These are phyloP conservation scores for Daboia siamensis DNA, from an alignment of 2,113 vertebrate species.

Conservation along the genomic window DNA sequence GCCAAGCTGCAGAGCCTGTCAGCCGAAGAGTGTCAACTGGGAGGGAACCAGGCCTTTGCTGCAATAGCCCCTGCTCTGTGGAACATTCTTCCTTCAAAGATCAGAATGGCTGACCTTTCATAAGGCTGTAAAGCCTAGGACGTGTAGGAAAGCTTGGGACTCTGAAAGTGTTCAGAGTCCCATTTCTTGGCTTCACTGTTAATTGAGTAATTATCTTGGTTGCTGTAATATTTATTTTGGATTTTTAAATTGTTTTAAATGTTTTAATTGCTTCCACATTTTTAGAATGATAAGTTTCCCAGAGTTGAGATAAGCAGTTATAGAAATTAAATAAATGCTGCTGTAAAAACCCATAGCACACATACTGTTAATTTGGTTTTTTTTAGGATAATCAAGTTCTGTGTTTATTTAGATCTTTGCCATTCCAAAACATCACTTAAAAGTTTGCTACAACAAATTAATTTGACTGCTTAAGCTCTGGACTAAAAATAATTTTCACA, in stretches of 20 bases:
- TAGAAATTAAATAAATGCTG: neutral
- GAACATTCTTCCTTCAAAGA: neutral
- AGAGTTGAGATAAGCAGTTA: neutral
- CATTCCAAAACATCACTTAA: conserved; percentile 33
- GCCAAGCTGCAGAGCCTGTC: no score
- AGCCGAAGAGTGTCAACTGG: no score
- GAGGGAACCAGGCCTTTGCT: no score
- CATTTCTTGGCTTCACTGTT: neutral
- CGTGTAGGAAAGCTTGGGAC: neutral
- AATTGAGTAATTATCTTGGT: neutral
- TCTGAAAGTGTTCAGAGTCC: neutral
- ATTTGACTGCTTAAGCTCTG: conserved; percentile 4
- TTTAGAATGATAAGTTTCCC: neutral
- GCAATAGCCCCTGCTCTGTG: neutral
- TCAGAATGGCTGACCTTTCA: neutral
- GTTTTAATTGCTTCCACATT: neutral
- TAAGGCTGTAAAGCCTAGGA: neutral
- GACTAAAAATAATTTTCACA: neutral
- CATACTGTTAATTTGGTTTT: neutral
- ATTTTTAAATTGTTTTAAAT: neutral
- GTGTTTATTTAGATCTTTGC: conserved; percentile 20
- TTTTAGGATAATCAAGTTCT: conserved; percentile 17
- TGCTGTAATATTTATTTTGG: neutral
- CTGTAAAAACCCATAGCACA: neutral
- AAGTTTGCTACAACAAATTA: neutral